Evolutionary conservation across 2,888 invertebrate genomes (phyloP), one percentile per base, ranked within the genome.

Genomic region (Iselma pallidipennis): DNA sequence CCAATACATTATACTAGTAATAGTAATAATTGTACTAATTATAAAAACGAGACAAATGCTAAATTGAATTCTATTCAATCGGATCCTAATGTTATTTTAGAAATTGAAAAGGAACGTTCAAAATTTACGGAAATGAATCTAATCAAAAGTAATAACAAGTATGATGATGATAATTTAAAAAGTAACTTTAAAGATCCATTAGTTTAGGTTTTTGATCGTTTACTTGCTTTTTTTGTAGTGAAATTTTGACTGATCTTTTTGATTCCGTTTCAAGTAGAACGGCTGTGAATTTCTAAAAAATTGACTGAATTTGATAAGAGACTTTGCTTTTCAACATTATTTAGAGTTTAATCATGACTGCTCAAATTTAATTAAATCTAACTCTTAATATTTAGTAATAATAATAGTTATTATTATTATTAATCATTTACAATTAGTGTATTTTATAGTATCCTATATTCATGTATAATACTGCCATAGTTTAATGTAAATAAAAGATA

Each of bases 1-100:
- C 61, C 33, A 59, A 54, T 21, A 21, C 19, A 42, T 21, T 10
- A 10, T 1, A 10, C 16, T 37, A 53, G 31, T 56, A 29, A 50
- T 49, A 45, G n/a, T n/a, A 64, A 23, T 42, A 52, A 55, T 28
- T 60, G 60, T 51, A 63, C 59, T 48, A 69, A 64, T 2, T 72
- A 68, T n/a, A 76, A 75, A 59, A 76, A 77, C 51, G 73, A 71
- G 31, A 69, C 70, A 2, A 75, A 76, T 31, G 74, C 74, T 9
- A 76, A 73, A 67, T 61, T 72, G 52, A 74, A 76, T 53, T 65
- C 70, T 12, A 61, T 73, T 50, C 70, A 72, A n/a, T 69, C 69
- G 7, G 66, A 68, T 26, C 66, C 68, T 33, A 67, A 70, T 4
- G 67, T 74, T 19, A 71, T 74, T 58, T 63, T 76, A 55, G 71